Conservation (phyloP, 64 coral and sea anemone genomes). For the Stichodactyla helianthus region DNA sequence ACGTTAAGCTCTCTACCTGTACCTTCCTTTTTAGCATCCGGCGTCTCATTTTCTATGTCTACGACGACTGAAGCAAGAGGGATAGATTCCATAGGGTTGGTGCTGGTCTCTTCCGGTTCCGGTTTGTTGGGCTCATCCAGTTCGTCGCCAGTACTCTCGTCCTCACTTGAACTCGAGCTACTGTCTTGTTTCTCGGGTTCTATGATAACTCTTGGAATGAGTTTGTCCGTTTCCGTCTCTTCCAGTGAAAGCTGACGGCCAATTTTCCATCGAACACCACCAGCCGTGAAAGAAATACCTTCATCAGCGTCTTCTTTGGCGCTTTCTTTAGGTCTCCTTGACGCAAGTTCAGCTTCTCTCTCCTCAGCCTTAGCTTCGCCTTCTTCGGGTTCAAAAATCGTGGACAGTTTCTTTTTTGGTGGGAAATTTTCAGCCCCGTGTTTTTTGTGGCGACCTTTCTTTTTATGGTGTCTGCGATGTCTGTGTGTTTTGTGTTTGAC, state of each 20-base stretch:
- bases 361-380: conserved; percentile 8
- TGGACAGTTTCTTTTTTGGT: conserved; percentile 54
- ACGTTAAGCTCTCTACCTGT: background rate
- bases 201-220: background rate
- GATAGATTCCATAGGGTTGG: background rate
- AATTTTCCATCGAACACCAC: conserved; percentile 16
- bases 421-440: conserved; percentile 7
- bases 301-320: background rate
- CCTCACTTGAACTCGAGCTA: conserved; percentile 7
- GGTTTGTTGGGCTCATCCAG: background rate
- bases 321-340: background rate
- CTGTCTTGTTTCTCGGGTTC: background rate
- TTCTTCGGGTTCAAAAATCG: conserved; percentile 54
- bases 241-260: background rate
- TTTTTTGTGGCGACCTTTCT: conserved; percentile 28
- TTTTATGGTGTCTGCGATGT: conserved; percentile 31
- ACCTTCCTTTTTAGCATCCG: background rate
- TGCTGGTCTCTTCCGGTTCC: background rate
- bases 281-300: background rate
- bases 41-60: conserved; percentile 4
- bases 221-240: conserved; percentile 4
- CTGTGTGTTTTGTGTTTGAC: conserved; percentile 27
- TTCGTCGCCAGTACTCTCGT: conserved; percentile 4
- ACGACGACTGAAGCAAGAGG: background rate
- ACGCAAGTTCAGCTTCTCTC: background rate